Base-by-base conservation (phyloP, 1,140 invertebrate genomes). In the Penaeus chinensis region DNA sequence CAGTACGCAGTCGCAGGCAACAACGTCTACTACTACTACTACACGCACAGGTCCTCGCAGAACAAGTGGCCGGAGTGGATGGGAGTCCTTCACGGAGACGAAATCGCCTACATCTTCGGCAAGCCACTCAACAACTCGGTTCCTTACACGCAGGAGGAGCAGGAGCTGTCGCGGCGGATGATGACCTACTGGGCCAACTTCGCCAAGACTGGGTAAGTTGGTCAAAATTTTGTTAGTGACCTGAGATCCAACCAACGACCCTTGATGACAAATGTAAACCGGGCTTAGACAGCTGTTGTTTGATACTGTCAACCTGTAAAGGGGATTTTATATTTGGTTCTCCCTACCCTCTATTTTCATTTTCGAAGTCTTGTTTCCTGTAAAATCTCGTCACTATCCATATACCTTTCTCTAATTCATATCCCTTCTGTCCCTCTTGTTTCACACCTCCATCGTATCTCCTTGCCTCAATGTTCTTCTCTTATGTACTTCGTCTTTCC, bases 171-270 rank as follows among this genome's bases (percentile, higher is more conserved):
- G 86, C 95, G 94, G 91, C 94, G 95, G 84, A 96, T 99, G 91
- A 98, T 99, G 97, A 94, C 95, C 90, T 98, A 98, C 92, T 99
- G 97, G 97, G 95, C 96, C 0, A 98, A 98, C 92, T 99, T 99
- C 92, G 97, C 97, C 20, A 97, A 97, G 94, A 96, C 96, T 83
- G 97, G 97, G 96, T 98, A 93, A 94, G 94, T 37, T 11, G 74
- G 22, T 16, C 32, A 32, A 37, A 77, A 54, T 27, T 24, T n/a
- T 63, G n/a, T 47, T 47, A 47, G 0, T 47, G 47, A 47, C 11
- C 47, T 13, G 47, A 47, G 47, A 47, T 4, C 47, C 47, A 13
- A 16, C 16, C 10, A 54, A 11, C 11, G 54, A 54, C 16, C 11
- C 54, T 0, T 13, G 11, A 16, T 54, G 16, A 8, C 54, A 16